Evolutionary conservation across 1,140 invertebrate genomes (phyloP).

Genomic region (Caerostris extrusa): DNA sequence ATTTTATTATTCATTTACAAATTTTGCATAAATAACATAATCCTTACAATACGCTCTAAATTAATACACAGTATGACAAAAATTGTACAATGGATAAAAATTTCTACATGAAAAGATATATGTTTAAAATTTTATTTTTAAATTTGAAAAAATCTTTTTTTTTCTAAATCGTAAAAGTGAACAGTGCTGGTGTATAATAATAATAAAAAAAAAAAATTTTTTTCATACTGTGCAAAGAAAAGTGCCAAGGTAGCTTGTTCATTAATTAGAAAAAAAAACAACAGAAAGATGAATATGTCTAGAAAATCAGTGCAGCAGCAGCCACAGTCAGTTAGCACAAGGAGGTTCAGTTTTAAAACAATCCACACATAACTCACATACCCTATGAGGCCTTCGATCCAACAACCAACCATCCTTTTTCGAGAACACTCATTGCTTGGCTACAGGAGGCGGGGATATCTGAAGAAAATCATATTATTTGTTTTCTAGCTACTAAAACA

Average conservation of each 20-base stretch:
- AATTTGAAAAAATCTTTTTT: too few species aligned
- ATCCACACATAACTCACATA: conserved; percentile 41
- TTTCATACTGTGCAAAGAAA: background rate
- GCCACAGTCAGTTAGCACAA: background rate
- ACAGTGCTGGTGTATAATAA: background rate
- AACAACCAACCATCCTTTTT: background rate
- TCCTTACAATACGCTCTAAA: too few species aligned
- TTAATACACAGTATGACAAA: too few species aligned
- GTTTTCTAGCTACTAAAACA: conserved; percentile 53
- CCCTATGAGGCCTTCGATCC: background rate
- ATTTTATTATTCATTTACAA: too few species aligned
- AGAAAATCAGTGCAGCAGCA: background rate
- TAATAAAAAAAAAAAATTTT: too few species aligned
- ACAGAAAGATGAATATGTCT: background rate
- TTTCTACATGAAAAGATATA: too few species aligned
- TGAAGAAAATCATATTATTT: conserved; percentile 58
- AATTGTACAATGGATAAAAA: too few species aligned
- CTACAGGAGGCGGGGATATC: conserved; percentile 49
- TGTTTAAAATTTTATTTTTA: too few species aligned
- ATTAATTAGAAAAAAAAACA: too few species aligned
- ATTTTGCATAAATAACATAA: too few species aligned
- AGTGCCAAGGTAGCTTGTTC: background rate
- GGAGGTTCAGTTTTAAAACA: background rate
- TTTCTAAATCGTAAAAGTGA: too few species aligned
- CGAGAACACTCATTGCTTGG: conserved; percentile 25